A percentile compares a stretch with the other conserved stretches of the same genome.
Conservation (phyloP, 1,140 invertebrate species). For the Samia ricini region DNA sequence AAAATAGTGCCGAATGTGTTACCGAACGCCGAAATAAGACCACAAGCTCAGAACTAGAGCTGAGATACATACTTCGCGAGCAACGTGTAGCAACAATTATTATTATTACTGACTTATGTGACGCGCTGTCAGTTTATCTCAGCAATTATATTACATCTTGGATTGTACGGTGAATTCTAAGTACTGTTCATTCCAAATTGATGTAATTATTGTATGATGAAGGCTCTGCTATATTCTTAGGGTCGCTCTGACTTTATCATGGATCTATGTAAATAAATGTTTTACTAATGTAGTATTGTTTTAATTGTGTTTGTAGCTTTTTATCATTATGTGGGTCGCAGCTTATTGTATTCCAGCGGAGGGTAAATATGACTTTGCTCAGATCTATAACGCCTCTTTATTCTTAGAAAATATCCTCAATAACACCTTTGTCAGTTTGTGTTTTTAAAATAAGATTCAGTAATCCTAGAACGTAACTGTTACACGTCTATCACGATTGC, state of each 20-base stretch:
- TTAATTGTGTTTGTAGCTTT: too few species aligned
- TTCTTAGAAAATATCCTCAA: too few species aligned
- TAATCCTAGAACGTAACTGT: too few species aligned
- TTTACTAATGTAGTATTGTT: too few species aligned
- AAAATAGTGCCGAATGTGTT: background rate
- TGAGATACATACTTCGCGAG: background rate
- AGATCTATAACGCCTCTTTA: too few species aligned
- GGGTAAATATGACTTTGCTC: too few species aligned
- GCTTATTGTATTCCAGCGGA: too few species aligned
- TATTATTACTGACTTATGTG: constrained; percentile 16
- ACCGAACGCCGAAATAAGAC: constrained; percentile 1
- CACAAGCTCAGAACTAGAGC: background rate
- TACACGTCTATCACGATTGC: too few species aligned
- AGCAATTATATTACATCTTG: constrained; percentile 11
- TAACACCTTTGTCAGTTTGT: too few species aligned
- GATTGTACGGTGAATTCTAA: background rate
- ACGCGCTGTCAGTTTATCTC: constrained; percentile 14
- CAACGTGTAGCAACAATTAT: constrained; percentile 13
- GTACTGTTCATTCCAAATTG: background rate
- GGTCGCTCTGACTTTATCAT: background rate
- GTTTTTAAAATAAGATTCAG: too few species aligned
- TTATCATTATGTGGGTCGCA: too few species aligned
- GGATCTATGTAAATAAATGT: too few species aligned
- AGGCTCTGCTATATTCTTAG: background rate
- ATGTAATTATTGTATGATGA: background rate